Base-by-base conservation (phyloP, 2,797 vertebrate species). In the Spinus olivaceus region DNA sequence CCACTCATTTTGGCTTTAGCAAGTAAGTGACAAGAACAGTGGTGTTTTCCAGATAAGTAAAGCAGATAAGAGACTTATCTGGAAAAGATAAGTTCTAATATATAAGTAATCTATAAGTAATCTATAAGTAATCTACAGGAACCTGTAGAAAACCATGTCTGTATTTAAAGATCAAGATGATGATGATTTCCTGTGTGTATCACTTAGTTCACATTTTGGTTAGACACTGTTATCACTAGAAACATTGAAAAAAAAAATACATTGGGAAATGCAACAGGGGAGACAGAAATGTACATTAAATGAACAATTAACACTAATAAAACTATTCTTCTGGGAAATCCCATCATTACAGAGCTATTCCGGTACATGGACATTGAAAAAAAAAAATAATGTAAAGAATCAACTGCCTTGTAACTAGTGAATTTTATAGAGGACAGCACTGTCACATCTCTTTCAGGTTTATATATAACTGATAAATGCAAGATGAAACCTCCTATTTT, bases 401-500 rank as follows among this genome's bases (percentile, higher is more conserved):
- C 25, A 53, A 2, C 54, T 86, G 27, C 57, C 44, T 77, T 65
- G 8, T 33, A 70, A 27, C 8, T n/a, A 22, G 12, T 63, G 46
- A 25, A 50, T 80, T 86, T 90, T 71, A 70, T 22, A 42, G 67
- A 89, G 53, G 42, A 65, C 47, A 87, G 42, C 15, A 65, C 46
- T 81, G 53, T 66, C 24, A 5, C 39, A 37, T 77, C 27, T 72
- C 32, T 74, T 80, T 14, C 6, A 57, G 32, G 21, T 74, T 82
- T 94, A 67, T 85, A 77, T 88, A 87, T 92, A 87, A 92, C 53
- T 85, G 14, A 83, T 69, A 77, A 87, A 56, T 33, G 50, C 37
- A 87, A 94, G 61, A 17, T 47, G 18, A 88, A 90, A 81, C 42
- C 23, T 86, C 14, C 16, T 74, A 3, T n/a, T 90, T 83, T 81